Percentiles rank a stretch among this genome's conserved stretches.
Conservation (phyloP, 2,113 vertebrate species). For the Onychorhynchus coronatus region DNA sequence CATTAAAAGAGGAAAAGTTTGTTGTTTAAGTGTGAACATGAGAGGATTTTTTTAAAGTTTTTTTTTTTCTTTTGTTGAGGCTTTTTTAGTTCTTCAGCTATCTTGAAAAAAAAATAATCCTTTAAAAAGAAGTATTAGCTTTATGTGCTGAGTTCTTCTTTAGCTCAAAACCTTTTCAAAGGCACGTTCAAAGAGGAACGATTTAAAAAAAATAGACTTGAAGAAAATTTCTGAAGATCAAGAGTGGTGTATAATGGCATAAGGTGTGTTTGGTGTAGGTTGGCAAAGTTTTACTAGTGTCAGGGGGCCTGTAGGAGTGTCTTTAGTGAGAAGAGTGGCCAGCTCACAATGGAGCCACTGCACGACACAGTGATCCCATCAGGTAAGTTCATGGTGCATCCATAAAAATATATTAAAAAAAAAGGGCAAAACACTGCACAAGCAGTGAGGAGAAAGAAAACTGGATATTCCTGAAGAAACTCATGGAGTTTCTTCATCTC, state of each 20-base stretch:
- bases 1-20: neutral
- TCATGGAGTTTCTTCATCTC: neutral
- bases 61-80: neutral
- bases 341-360: neutral
- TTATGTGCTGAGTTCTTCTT: neutral
- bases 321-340: neutral
- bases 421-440: neutral
- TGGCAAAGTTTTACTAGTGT: neutral
- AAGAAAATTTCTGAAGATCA: neutral
- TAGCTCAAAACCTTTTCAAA: neutral
- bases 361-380: neutral
- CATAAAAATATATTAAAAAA: neutral
- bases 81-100: neutral
- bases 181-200: neutral
- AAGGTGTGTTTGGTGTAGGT: neutral
- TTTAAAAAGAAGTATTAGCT: neutral
- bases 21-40: neutral
- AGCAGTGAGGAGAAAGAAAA: neutral
- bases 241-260: neutral
- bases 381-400: neutral
- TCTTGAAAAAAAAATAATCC: neutral
- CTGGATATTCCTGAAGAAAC: neutral
- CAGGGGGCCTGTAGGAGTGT: accelerated
- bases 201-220: neutral
- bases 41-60: neutral